A percentile compares a stretch with the other conserved stretches of the same genome.
phyloP scores from a whole-genome alignment of 2,113 vertebrate species.

The Pan paniscus region DNA sequence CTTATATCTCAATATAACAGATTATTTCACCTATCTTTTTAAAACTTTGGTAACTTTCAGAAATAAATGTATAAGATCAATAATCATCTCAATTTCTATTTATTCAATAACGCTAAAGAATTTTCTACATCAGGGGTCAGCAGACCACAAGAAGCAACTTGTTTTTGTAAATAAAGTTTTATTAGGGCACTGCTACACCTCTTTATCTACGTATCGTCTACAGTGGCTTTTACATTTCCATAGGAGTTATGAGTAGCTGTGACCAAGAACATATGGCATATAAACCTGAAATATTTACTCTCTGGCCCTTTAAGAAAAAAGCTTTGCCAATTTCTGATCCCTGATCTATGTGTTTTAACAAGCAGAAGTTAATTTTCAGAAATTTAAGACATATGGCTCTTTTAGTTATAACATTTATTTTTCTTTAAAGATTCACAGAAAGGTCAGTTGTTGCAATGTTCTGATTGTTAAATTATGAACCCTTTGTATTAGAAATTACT shows the following conservation, averaged over 20 bases:
- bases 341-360: neutral
- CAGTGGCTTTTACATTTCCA: neutral
- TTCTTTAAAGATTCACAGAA: conserved; percentile 22
- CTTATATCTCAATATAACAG: neutral
- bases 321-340: neutral
- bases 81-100: neutral
- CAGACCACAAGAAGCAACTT: neutral
- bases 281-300: neutral
- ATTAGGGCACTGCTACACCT: neutral
- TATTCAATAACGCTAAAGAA: neutral
- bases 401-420: neutral
- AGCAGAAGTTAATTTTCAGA: conserved; percentile 5
- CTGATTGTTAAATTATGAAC: neutral
- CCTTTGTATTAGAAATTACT: neutral
- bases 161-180: neutral
- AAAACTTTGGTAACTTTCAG: neutral
- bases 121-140: neutral
- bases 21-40: neutral
- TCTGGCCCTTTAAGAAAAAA: neutral
- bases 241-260: neutral
- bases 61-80: neutral
- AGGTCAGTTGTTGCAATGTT: neutral
- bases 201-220: neutral
- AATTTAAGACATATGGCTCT: conserved; percentile 3
- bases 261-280: neutral